Evolutionary conservation across 1,140 invertebrate genomes (phyloP), one percentile per base, ranked within the genome.

Genomic region (Diorhabda elongata): DNA sequence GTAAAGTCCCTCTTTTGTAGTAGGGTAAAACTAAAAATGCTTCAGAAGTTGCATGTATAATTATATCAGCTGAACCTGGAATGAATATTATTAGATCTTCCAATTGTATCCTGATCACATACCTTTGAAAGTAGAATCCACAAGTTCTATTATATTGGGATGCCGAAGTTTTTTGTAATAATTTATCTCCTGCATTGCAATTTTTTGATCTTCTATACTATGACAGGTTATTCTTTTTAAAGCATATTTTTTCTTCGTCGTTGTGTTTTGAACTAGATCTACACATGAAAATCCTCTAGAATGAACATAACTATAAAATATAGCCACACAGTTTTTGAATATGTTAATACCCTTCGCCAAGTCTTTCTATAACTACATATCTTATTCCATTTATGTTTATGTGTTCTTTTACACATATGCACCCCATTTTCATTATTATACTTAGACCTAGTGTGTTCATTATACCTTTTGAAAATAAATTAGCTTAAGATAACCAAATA

Each of bases 201-300:
- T 80, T 74, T 87, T 85, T 76, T 94, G 90, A 78, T 96, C 93
- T 69, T 93, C 91, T 70, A 87, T 83, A 64, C 89, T 87, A 81
- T 95, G 92, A 79, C 92, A 94, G 58, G 87, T 85, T 58, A 95
- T 93, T 76, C 91, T 86, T 82, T 96, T 96, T 52, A 95, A 79
- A 7, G 93, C 94, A 85, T 88, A 94, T 67, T 86, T 84, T 70
- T 89, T 88, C 73, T 87, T 87, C 6, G 86, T 90, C n/a, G 82
- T 68, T n/a, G 82, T 74, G 81, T 94, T 90, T 80, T 94, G 90
- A 3, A 92, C 88, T 70, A 95, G 82, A 74, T 91, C 88, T 66
- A 96, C 91, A 68, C 88, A 88, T 78, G 92, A 94, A 77, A 95
- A 95, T 26, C 93, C 93, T 42, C 93, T 95, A 78, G 69, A 87